A percentile compares a stretch with the other conserved stretches of the same genome.
Evolutionary conservation across 2,113 vertebrate species (phyloP).

Genomic region (Thamnaconus septentrionalis): DNA sequence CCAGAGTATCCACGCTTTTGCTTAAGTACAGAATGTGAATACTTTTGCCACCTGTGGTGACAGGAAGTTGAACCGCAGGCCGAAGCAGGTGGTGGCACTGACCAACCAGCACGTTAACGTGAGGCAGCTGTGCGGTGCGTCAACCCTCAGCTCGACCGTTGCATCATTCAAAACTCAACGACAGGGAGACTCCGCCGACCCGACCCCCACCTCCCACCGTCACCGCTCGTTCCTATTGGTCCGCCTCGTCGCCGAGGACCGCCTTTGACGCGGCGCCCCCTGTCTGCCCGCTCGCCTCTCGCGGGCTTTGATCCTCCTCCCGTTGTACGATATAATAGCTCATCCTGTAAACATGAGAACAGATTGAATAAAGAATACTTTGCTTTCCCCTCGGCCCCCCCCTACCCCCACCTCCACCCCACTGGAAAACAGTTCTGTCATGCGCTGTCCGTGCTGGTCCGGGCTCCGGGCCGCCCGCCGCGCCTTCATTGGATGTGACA

Average conservation of each 20-base stretch:
- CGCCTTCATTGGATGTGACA: slow-evolving; percentile 79
- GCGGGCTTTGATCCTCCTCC: slow-evolving; percentile 48
- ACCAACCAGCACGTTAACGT: slow-evolving; percentile 37
- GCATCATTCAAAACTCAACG: slow-evolving; percentile 46
- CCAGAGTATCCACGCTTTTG: too few species aligned
- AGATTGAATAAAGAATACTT: slow-evolving; percentile 78
- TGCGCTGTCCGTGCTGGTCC: slow-evolving; percentile 77
- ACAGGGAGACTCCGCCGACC: slow-evolving; percentile 5
- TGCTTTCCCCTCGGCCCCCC: slow-evolving; percentile 53
- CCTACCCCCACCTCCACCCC: neutral
- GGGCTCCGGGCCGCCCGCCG: slow-evolving; percentile 46
- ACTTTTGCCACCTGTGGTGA: too few species aligned
- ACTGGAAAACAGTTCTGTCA: slow-evolving; percentile 74
- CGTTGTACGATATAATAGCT: slow-evolving; percentile 59
- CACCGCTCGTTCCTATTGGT: too few species aligned
- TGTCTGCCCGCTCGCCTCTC: neutral
- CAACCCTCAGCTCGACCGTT: slow-evolving; percentile 32
- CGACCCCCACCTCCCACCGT: too few species aligned
- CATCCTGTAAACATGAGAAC: slow-evolving; percentile 73
- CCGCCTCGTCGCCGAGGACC: too few species aligned
- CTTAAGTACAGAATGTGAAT: too few species aligned
- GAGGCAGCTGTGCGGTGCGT: slow-evolving; percentile 35
- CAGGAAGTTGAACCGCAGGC: too few species aligned
- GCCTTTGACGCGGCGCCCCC: too few species aligned
- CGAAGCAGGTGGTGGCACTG: neutral